phyloP scores from a whole-genome alignment of 2,797 vertebrate genomes.

The Acanthurus leucopareius region DNA sequence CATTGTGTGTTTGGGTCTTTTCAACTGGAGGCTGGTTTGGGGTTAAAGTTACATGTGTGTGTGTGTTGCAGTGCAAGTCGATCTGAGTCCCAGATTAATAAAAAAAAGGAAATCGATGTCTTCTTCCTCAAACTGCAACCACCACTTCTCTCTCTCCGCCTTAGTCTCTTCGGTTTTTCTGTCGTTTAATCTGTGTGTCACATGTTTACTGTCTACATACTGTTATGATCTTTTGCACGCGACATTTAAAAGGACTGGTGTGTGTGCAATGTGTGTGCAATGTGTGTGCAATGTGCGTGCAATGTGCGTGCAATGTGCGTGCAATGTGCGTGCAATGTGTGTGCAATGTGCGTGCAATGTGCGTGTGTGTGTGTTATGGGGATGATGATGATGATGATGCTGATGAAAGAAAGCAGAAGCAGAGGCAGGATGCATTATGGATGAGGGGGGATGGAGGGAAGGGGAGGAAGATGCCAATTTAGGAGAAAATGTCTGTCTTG shows the following conservation, averaged over 20 bases:
- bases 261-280: conserved; percentile 7
- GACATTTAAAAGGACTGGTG: not conserved
- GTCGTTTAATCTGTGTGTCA: not conserved
- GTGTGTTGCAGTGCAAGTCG: conserved; percentile 5
- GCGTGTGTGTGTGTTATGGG: conserved; percentile 11
- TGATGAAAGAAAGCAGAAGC: conserved; percentile 41
- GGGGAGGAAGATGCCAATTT: conserved; percentile 46
- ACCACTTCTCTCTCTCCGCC: not conserved
- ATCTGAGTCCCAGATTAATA: conserved; percentile 11
- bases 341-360: conserved; percentile 7
- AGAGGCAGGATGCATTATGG: conserved; percentile 60
- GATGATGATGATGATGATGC: conserved; percentile 44
- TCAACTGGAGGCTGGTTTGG: not conserved
- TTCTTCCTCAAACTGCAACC: conserved; percentile 1
- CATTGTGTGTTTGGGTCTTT: not conserved
- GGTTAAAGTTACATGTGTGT: conserved; percentile 16
- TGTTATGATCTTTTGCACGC: not conserved
- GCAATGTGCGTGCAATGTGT: conserved; percentile 14
- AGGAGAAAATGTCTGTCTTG: conserved; percentile 39
- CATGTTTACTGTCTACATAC: not conserved
- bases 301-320: too few species aligned
- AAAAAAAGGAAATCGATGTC: conserved; percentile 26
- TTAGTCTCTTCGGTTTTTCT: conserved; percentile 11
- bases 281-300: conserved; percentile 14
- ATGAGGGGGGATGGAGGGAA: conserved; percentile 31